A percentile compares a stretch with the other conserved stretches of the same genome.
Conservation (phyloP, 2,888 invertebrate species). For the Drosophila helvetica region DNA sequence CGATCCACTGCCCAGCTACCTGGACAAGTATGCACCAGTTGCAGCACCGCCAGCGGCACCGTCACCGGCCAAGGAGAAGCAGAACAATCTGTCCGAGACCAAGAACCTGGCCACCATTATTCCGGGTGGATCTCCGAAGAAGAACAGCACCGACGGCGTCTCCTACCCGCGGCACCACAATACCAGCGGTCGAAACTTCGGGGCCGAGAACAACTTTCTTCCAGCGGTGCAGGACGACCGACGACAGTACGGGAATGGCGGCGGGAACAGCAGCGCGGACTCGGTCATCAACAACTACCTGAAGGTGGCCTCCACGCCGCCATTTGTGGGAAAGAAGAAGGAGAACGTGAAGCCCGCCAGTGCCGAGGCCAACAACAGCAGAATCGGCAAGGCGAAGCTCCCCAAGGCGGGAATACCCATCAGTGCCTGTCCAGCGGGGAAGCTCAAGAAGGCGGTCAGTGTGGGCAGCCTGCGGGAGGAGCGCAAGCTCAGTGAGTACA, state of each 20-base stretch:
- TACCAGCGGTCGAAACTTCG: conserved; percentile 56
- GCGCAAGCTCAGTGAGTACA: conserved; percentile 82
- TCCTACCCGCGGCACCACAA: conserved; percentile 21
- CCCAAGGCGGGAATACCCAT: conserved; percentile 16
- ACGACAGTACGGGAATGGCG: conserved; percentile 30
- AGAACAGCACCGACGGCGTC: conserved; percentile 14
- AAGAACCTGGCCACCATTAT: conserved; percentile 49
- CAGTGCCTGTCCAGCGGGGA: conserved; percentile 29
- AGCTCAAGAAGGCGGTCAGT: conserved; percentile 73
- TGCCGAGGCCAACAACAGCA: conserved; percentile 39
- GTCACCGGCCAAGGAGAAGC: conserved; percentile 71
- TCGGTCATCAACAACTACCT: conserved; percentile 83
- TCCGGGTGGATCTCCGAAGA: conserved; percentile 1
- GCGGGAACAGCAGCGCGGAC: conserved; percentile 61
- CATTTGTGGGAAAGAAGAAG: conserved; percentile 79
- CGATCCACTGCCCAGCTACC: conserved; percentile 72
- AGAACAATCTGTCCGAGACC: conserved; percentile 79
- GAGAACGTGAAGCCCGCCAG: conserved; percentile 75
- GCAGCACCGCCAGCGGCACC: not conserved
- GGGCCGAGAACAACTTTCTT: conserved; percentile 73
- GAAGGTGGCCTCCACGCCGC: conserved; percentile 73
- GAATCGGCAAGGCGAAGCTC: conserved; percentile 44
- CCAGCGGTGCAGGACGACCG: conserved; percentile 65
- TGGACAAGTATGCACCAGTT: conserved; percentile 72
- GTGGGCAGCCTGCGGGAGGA: conserved; percentile 79